Evolutionary conservation across 2,113 vertebrate genomes (phyloP).

Genomic region (Antennarius striatus): DNA sequence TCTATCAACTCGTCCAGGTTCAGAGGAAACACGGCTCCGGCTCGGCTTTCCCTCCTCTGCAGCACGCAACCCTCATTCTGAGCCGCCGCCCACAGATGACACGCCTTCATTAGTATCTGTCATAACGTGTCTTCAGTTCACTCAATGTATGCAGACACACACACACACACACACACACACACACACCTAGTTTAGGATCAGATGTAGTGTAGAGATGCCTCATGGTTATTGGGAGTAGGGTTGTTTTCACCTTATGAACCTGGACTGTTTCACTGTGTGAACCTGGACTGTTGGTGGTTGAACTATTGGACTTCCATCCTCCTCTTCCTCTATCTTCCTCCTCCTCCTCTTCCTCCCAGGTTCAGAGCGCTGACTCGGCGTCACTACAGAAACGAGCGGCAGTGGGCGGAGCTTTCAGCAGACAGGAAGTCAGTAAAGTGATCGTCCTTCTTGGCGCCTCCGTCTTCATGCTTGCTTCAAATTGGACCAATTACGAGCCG

Average conservation of each 20-base stretch:
- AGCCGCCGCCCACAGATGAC: conserved; percentile 7
- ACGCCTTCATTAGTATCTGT: conserved; percentile 55
- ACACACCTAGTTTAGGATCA: too few species aligned
- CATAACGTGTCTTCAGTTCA: conserved; percentile 14
- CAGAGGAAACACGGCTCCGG: conserved; percentile 18
- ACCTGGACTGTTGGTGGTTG: too few species aligned
- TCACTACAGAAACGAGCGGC: conserved; percentile 63
- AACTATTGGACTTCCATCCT: too few species aligned
- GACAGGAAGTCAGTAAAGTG: conserved; percentile 51
- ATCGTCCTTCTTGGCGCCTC: conserved; percentile 58
- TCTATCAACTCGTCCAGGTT: conserved; percentile 10
- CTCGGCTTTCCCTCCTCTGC: conserved; percentile 37
- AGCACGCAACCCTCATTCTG: conserved; percentile 1
- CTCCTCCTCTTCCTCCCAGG: too few species aligned
- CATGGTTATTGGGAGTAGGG: too few species aligned
- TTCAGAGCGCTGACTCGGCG: conserved; percentile 44
- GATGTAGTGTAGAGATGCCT: too few species aligned
- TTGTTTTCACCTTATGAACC: too few species aligned
- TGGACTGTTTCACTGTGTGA: too few species aligned
- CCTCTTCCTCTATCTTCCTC: conserved; percentile 20
- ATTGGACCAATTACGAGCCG: conserved; percentile 52
- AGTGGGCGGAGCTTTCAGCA: conserved; percentile 61
- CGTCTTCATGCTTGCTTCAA: conserved; percentile 43
- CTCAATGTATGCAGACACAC: conserved; percentile 16
- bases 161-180: too few species aligned